phyloP scores from a whole-genome alignment of 2,113 vertebrate species.

The Thomomys bottae region DNA sequence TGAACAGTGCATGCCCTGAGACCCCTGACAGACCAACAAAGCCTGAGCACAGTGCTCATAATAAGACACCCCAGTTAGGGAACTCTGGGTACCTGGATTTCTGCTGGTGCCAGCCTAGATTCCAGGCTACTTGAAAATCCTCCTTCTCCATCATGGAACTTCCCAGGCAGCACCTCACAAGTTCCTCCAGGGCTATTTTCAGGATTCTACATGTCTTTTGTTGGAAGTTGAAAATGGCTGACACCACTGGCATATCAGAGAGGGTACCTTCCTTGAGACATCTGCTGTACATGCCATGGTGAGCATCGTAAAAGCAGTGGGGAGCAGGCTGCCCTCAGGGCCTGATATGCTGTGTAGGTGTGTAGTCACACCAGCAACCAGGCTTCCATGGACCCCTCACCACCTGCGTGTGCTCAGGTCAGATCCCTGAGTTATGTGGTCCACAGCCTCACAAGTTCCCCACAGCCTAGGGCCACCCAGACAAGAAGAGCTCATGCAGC shows the following conservation, averaged over 20 bases:
- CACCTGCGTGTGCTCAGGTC: accelerated
- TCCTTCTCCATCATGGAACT: background rate
- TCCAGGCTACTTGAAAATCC: background rate
- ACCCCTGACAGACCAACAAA: accelerated
- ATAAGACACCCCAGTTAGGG: background rate
- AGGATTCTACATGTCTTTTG: slow-evolving; percentile 33
- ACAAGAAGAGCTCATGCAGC: accelerated
- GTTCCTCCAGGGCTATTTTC: slow-evolving; percentile 25
- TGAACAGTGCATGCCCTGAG: background rate
- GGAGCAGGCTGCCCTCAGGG: background rate
- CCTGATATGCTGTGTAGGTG: background rate
- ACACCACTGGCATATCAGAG: background rate
- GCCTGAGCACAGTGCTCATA: background rate
- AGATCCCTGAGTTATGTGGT: background rate
- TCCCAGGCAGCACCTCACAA: background rate
- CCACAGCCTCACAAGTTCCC: no score
- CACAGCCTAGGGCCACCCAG: accelerated
- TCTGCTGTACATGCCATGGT: background rate
- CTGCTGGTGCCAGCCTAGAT: background rate
- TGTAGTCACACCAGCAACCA: no score
- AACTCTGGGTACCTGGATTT: accelerated
- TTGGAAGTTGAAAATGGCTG: background rate
- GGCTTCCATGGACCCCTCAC: background rate
- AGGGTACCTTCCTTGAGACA: background rate
- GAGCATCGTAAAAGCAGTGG: background rate